Base-by-base conservation (phyloP, 2,113 vertebrate species). In the Galbula dea region DNA sequence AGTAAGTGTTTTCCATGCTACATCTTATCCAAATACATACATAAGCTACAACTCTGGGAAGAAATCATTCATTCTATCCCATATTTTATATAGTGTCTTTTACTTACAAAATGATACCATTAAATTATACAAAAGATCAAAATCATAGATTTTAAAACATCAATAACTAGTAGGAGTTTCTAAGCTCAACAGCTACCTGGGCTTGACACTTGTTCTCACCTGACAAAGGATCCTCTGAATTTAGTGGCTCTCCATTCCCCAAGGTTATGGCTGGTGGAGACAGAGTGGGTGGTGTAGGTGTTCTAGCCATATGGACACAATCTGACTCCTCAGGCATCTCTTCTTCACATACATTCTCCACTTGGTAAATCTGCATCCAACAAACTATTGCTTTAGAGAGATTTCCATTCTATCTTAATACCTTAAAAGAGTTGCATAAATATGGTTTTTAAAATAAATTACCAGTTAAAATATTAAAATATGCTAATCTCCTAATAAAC, bases 351-450 rank as follows among this genome's bases (percentile, higher is more conserved):
- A 97, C 74, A 68, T 98, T 98, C 65, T 98, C 98, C 93, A 98
- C 97, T 94, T 98, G 98, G 94, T 98, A 98, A 83, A 98, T 98
- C 97, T 98, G 93, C 74, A 95, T 96, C 54, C 91, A 97, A 97
- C 73, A 98, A 96, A 95, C 95, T 36, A 95, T 26, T 88, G 76
- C 75, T 96, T 97, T 97, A 96, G 81, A 91, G 63, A 89, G 83
- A 93, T 93, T 95, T 86, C 88, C 94, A 96, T 88, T 93, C 61
- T 79, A 96, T 3, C 67, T 84, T 92, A 95, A 83, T 43, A 96
- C 86, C 85, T 93, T 90, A 68, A 90, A 91, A 93, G 59, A 95
- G 82, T 89, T 85, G 65, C 72, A 94, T 67, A 91, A 94, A 96
- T 74, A 92, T 34, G 84, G 20, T 46, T 91, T 95, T 90, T 63